Percentiles rank a stretch among this genome's conserved stretches.
Evolutionary conservation across 1,140 invertebrate genomes (phyloP).

Genomic region (Frieseomelitta varia): DNA sequence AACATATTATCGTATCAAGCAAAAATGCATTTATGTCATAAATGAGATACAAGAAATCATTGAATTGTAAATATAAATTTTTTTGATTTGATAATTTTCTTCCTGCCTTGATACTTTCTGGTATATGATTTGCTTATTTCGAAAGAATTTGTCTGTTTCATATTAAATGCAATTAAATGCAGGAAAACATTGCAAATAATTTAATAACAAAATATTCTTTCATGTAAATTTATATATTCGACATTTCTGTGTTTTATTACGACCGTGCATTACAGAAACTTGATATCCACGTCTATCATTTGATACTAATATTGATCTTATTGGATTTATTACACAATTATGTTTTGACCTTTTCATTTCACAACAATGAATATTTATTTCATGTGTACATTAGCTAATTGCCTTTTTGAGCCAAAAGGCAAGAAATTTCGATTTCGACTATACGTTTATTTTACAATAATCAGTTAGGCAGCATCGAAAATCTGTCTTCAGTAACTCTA

Average conservation of each 20-base stretch:
- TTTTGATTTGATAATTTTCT: slow-evolving; percentile 5
- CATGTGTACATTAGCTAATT: slow-evolving; percentile 21
- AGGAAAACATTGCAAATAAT: slow-evolving; percentile 18
- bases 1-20: not conserved
- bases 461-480: slow-evolving; percentile 51
- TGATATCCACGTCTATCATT: not conserved
- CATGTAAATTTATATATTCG: slow-evolving; percentile 1
- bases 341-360: not conserved
- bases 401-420: slow-evolving; percentile 23
- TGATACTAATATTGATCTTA: slow-evolving; percentile 4
- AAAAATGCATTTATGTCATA: slow-evolving; percentile 9
- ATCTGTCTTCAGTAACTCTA: slow-evolving; percentile 13
- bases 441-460: slow-evolving; percentile 33
- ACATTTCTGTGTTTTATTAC: not conserved
- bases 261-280: not conserved
- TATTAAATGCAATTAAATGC: slow-evolving; percentile 39
- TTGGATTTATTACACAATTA: slow-evolving; percentile 24
- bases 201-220: not conserved
- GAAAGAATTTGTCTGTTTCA: not conserved
- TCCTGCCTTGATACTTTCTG: not conserved
- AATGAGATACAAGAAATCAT: slow-evolving; percentile 4
- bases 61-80: slow-evolving; percentile 1
- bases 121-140: not conserved
- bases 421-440: slow-evolving; percentile 38
- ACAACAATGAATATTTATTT: not conserved